Conservation (phyloP, 2,888 invertebrate genomes). For the Scaptomyza reducta region DNA sequence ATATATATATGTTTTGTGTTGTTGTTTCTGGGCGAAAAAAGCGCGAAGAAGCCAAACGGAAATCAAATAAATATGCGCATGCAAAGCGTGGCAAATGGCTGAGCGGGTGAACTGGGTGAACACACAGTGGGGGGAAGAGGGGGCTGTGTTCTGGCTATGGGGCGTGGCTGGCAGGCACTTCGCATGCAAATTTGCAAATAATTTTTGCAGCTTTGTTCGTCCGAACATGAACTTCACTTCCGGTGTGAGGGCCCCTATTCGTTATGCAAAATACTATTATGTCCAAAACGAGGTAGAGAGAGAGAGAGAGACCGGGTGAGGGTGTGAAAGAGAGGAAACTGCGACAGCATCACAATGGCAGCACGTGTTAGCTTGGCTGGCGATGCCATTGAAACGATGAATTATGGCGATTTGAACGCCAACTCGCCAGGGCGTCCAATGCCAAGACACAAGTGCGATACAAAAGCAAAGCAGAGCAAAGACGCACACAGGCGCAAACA, state of each 20-base stretch:
- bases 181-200: conserved; percentile 71
- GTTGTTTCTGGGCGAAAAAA: neutral
- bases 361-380: conserved; percentile 43
- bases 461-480: conserved; percentile 4
- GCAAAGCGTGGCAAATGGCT: conserved; percentile 40
- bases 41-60: conserved; percentile 30
- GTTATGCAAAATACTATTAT: conserved; percentile 45
- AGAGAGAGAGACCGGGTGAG: neutral
- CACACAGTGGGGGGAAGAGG: neutral
- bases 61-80: conserved; percentile 64
- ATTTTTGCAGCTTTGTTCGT: conserved; percentile 57
- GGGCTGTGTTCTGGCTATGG: neutral
- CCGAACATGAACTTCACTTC: conserved; percentile 71
- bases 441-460: conserved; percentile 44
- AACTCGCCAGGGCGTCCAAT: conserved; percentile 44
- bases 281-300: neutral
- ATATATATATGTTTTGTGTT: neutral
- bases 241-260: conserved; percentile 43
- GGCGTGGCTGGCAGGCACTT: conserved; percentile 29
- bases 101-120: neutral
- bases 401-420: conserved; percentile 78
- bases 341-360: conserved; percentile 31
- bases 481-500: conserved; percentile 38
- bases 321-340: neutral
- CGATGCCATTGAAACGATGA: conserved; percentile 72